Base-by-base conservation (phyloP, 2,113 vertebrate genomes). In the Pogonocichla stellata region DNA sequence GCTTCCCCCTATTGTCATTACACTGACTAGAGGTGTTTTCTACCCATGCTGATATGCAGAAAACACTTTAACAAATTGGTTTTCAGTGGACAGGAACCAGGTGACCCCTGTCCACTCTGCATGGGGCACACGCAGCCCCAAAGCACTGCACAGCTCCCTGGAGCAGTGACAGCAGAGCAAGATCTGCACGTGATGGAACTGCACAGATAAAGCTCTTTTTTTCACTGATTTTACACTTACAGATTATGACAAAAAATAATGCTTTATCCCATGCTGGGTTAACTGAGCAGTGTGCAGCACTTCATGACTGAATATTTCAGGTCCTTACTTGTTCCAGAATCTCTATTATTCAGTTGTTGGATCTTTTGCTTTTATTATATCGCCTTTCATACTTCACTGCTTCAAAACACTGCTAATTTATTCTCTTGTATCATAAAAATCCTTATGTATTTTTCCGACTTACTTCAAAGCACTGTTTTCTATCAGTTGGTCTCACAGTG, bases 351-450 rank as follows among this genome's bases (percentile, higher is more conserved):
- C 60, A 75, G 64, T 34, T 74, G 65, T 57, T 92, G 71, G 34
- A 80, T 78, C 75, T 86, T 74, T 45, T 36, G 33, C 43, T 92
- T 93, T 86, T 86, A 61, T 86, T 83, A 17, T 47, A 83, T 31
- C 34, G 88, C 72, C 60, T 88, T 96, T 93, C 74, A 91, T 67
- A 88, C 42, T 86, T 88, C 51, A 70, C 60, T 86, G 85, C 88
- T 95, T 94, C 82, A 93, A 80, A 95, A 93, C 82, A 74, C 13
- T 88, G 61, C 43, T 93, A 80, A 93, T 93, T 95, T 96, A 95
- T 92, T 95, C 96, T 90, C 86, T 80, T 66, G 31, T 80, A 75
- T 75, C 48, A 69, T 48, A 86, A 67, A 93, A 93, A 86, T 84
- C 51, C 51, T 84, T 85, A 61, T n/a, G 70, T 65, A 78, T 78